Evolutionary conservation across 2,888 invertebrate species (phyloP).

Genomic region (Melanotus villosus): DNA sequence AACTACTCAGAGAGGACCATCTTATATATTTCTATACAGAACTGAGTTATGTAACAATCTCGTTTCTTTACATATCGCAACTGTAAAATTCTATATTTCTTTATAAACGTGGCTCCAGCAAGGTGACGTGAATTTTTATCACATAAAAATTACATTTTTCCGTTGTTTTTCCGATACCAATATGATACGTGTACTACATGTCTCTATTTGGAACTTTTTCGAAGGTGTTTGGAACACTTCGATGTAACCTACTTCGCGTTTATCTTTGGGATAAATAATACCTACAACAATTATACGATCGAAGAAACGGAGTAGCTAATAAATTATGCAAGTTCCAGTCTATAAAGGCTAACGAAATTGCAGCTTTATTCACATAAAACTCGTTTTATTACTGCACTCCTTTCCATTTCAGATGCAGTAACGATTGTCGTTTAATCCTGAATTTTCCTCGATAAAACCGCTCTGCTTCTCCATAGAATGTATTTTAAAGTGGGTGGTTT

Average conservation of each 20-base stretch:
- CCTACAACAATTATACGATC: constrained; percentile 18
- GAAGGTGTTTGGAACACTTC: not conserved
- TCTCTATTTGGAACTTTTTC: constrained; percentile 5
- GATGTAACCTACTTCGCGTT: not conserved
- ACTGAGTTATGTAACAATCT: too few species aligned
- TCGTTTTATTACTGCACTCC: constrained; percentile 5
- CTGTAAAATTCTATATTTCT: too few species aligned
- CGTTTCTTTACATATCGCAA: too few species aligned
- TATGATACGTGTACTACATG: constrained; percentile 36
- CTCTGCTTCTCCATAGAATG: not conserved
- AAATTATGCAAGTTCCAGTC: constrained; percentile 22
- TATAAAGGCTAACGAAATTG: constrained; percentile 15
- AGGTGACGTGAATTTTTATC: constrained; percentile 36
- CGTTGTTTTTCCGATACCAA: constrained; percentile 32
- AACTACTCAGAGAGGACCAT: constrained; percentile 12
- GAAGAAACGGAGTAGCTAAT: too few species aligned
- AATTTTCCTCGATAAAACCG: not conserved
- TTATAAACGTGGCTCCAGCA: constrained; percentile 10
- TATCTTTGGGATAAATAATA: not conserved
- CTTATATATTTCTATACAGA: too few species aligned
- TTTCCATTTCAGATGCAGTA: constrained; percentile 6
- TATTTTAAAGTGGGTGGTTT: too few species aligned
- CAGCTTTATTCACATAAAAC: constrained; percentile 19
- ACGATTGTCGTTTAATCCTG: not conserved
- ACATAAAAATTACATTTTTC: constrained; percentile 21